Conservation (phyloP, 2,797 vertebrate species). For the Falco concolor region DNA sequence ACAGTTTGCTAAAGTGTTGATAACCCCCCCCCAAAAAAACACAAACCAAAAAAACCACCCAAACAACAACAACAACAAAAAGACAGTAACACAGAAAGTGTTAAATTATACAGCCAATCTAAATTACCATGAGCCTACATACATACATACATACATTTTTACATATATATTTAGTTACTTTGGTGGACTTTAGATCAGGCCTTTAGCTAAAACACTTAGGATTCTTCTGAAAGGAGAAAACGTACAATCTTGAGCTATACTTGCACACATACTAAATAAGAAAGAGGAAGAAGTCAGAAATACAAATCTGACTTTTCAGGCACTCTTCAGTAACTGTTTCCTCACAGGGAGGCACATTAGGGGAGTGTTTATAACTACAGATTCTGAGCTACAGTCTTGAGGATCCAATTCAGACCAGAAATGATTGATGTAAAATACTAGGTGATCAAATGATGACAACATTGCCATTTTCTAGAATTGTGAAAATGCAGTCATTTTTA, state of each 20-base stretch:
- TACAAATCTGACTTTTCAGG: not conserved
- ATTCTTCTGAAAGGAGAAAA: not conserved
- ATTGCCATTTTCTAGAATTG: not conserved
- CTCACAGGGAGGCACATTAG: rapidly evolving
- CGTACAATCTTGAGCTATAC: not conserved
- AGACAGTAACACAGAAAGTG: not conserved
- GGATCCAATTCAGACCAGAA: not conserved
- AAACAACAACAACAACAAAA: not conserved
- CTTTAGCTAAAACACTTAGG: not conserved
- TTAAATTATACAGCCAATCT: not conserved
- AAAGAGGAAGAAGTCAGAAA: not conserved
- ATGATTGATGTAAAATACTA: not conserved
- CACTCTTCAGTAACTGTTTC: not conserved
- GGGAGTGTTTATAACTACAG: not conserved
- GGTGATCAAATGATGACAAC: not conserved
- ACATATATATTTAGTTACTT: not conserved
- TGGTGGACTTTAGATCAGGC: not conserved
- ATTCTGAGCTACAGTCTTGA: not conserved
- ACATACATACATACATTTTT: not conserved
- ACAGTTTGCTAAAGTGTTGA: not conserved
- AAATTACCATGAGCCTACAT: not conserved
- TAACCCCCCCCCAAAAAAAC: no score
- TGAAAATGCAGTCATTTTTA: not conserved
- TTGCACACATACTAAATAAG: not conserved
- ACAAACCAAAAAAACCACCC: no score